Conservation (phyloP, 2,888 invertebrate species). For the Hoplodrina ambigua region DNA sequence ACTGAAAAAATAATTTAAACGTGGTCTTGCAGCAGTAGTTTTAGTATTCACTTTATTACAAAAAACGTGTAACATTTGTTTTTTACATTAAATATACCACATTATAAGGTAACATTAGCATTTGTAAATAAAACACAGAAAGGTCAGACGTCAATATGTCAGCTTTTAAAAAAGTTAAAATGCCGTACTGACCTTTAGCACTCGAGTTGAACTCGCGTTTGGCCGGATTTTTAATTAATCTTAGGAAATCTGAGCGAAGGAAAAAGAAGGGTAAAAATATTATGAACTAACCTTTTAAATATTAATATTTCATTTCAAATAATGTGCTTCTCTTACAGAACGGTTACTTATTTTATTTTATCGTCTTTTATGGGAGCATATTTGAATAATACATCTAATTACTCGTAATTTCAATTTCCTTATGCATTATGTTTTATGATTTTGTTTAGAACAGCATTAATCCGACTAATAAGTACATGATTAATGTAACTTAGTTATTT, state of each 20-base stretch:
- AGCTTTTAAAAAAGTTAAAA: slow-evolving; percentile 32
- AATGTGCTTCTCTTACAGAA: slow-evolving; percentile 16
- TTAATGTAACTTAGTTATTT: not conserved
- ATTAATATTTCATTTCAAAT: slow-evolving; percentile 49
- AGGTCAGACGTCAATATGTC: slow-evolving; percentile 51
- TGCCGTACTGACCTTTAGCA: slow-evolving; percentile 50
- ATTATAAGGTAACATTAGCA: not conserved
- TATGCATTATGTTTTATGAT: not conserved
- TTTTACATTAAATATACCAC: no score
- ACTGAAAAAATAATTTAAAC: no score
- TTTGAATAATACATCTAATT: not conserved
- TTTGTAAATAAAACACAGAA: slow-evolving; percentile 13
- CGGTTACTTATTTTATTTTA: slow-evolving; percentile 6
- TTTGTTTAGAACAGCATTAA: not conserved
- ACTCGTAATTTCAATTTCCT: not conserved
- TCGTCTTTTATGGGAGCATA: not conserved
- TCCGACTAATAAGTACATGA: not conserved
- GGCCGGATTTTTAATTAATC: slow-evolving; percentile 58
- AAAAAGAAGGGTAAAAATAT: slow-evolving; percentile 43
- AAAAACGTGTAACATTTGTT: no score
- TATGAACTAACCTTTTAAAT: slow-evolving; percentile 25
- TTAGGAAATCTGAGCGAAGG: slow-evolving; percentile 40
- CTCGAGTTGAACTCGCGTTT: slow-evolving; percentile 40
- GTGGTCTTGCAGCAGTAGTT: no score
- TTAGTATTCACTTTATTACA: no score